A percentile compares a stretch with the other conserved stretches of the same genome.
These are phyloP conservation scores for Australoheros scitulus DNA, from an alignment of 2,113 vertebrate genomes.

Conservation along the genomic window DNA sequence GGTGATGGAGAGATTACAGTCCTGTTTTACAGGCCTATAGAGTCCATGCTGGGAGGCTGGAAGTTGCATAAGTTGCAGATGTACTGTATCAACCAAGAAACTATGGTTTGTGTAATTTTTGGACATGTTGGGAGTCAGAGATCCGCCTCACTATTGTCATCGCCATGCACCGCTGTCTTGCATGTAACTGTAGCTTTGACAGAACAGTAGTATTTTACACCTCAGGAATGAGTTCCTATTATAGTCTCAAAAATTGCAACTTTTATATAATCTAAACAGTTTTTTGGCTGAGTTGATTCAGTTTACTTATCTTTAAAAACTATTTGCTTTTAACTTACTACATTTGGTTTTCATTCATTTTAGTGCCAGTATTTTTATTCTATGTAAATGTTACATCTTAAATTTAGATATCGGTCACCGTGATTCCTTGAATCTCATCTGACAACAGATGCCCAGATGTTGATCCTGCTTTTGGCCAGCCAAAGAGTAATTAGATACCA, in stretches of 20 bases:
- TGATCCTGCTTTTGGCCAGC: neutral
- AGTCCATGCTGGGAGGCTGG: neutral
- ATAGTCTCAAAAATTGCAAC: neutral
- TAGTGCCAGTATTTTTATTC: neutral
- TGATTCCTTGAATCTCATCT: neutral
- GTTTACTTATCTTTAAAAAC: neutral
- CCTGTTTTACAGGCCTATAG: neutral
- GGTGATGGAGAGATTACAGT: neutral
- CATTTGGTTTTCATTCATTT: neutral
- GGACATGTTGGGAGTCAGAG: neutral
- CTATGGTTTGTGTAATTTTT: neutral
- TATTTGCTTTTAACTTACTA: no score
- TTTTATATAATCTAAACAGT: neutral
- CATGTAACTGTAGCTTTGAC: no score
- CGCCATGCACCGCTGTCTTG: no score
- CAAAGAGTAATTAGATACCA: conserved; percentile 61
- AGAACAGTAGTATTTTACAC: no score
- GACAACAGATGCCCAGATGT: conserved; percentile 19
- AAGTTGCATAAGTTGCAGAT: neutral
- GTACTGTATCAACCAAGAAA: no score
- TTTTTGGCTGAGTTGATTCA: neutral
- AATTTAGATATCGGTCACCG: neutral
- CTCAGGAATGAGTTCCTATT: neutral
- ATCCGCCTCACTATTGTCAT: neutral
- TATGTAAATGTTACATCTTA: neutral